Conservation (phyloP, 2,113 vertebrate genomes). For the Nansenia antarctica region DNA sequence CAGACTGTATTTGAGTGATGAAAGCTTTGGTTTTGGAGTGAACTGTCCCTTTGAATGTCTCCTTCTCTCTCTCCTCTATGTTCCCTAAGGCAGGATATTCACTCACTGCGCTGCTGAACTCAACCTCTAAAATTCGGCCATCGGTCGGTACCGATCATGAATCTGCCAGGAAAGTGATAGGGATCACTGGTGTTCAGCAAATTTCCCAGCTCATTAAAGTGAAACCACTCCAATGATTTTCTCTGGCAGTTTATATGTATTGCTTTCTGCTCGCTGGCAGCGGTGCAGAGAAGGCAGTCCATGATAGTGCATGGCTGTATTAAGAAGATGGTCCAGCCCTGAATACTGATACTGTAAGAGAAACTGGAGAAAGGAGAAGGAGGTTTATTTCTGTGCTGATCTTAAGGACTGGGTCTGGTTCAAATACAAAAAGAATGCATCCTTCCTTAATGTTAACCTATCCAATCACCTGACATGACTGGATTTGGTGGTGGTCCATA, state of each 20-base stretch:
- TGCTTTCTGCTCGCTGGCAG: slow-evolving; percentile 33
- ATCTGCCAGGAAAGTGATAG: slow-evolving; percentile 56
- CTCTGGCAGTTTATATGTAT: slow-evolving; percentile 34
- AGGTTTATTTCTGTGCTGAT: neutral
- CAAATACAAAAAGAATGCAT: neutral
- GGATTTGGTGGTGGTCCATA: no score
- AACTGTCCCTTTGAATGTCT: neutral
- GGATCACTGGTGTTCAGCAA: slow-evolving; percentile 56
- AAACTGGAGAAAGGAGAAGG: neutral
- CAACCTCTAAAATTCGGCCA: neutral
- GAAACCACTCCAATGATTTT: slow-evolving; percentile 53
- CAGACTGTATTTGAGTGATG: no score
- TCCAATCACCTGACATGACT: neutral
- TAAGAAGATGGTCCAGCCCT: neutral
- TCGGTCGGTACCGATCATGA: slow-evolving; percentile 32
- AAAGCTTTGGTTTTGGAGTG: neutral
- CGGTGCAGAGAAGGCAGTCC: slow-evolving; percentile 22
- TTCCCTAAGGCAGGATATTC: neutral
- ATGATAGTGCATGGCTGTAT: slow-evolving; percentile 35
- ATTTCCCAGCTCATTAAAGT: slow-evolving; percentile 65
- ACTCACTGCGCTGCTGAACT: neutral
- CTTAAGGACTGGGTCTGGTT: neutral
- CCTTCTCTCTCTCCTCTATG: neutral
- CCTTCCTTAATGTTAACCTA: neutral
- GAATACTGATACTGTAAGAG: neutral